Percentiles rank a stretch among this genome's conserved stretches.
phyloP scores from a whole-genome alignment of 64 coral and sea anemone species.

The Dendrophyllia cribrosa region DNA sequence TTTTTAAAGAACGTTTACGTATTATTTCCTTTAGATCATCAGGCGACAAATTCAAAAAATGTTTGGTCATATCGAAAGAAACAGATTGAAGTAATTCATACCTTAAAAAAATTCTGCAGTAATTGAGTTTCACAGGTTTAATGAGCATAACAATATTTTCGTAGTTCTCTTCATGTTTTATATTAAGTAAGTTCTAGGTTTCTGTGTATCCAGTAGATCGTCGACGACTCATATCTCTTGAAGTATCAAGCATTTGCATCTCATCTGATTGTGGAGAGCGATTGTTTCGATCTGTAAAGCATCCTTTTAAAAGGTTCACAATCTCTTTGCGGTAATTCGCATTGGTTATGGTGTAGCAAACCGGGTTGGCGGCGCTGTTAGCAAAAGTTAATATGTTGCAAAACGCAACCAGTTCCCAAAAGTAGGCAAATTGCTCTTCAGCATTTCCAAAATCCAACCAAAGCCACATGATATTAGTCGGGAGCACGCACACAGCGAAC shows the following conservation, averaged over 20 bases:
- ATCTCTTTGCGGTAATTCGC: constrained; percentile 47
- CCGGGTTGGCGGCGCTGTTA: constrained; percentile 48
- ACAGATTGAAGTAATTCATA: too few relatives aligned
- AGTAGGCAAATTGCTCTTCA: background rate
- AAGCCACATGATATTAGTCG: constrained; percentile 51
- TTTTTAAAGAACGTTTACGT: too few relatives aligned
- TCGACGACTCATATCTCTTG: background rate
- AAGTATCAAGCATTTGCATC: constrained; percentile 6
- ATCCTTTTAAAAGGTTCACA: background rate
- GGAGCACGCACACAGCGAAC: constrained; percentile 51
- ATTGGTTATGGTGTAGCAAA: constrained; percentile 49
- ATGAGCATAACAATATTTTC: too few relatives aligned
- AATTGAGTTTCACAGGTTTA: too few relatives aligned
- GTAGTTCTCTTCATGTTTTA: too few relatives aligned
- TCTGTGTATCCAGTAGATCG: background rate
- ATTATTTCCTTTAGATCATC: too few relatives aligned
- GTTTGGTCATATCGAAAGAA: too few relatives aligned
- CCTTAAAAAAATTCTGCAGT: too few relatives aligned
- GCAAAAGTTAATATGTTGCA: constrained; percentile 60
- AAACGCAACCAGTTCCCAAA: constrained; percentile 59
- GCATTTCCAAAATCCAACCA: constrained; percentile 59
- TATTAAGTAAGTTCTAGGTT: background rate
- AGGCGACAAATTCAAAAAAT: too few relatives aligned
- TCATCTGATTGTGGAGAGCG: background rate
- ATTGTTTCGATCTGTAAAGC: background rate